Percentiles rank a stretch among this genome's conserved stretches.
Conservation (phyloP, 92 coral and sea anemone species). For the Umimayanthus kanabou region DNA sequence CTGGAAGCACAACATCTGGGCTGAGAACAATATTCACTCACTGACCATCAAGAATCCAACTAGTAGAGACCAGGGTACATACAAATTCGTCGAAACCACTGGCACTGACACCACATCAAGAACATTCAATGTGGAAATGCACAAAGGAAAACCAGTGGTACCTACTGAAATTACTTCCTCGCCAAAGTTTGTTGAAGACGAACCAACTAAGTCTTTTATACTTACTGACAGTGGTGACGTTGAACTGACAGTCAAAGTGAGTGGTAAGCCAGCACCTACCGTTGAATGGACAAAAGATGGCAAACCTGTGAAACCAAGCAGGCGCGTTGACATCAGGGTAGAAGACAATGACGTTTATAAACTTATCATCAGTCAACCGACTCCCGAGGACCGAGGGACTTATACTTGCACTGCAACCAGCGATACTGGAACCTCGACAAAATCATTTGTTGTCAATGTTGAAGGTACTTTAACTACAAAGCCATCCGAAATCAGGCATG, state of each 20-base stretch:
- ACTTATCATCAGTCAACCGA: slow-evolving; percentile 50
- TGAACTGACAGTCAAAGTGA: slow-evolving; percentile 49
- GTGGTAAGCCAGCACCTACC: slow-evolving; percentile 51
- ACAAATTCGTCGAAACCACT: slow-evolving; percentile 71
- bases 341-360: slow-evolving; percentile 48
- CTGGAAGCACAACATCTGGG: slow-evolving; percentile 63
- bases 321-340: slow-evolving; percentile 33
- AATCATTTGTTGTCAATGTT: slow-evolving; percentile 48
- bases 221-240: slow-evolving; percentile 56
- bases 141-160: slow-evolving; percentile 37
- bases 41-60: slow-evolving; percentile 69
- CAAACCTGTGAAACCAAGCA: slow-evolving; percentile 41
- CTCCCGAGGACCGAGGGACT: slow-evolving; percentile 73
- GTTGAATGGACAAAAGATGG: slow-evolving; percentile 65
- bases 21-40: slow-evolving; percentile 64
- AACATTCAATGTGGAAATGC: slow-evolving; percentile 44
- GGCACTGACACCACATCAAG: slow-evolving; percentile 50
- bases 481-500: background rate
- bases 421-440: slow-evolving; percentile 74
- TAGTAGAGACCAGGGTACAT: slow-evolving; percentile 70
- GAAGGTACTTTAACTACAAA: slow-evolving; percentile 21
- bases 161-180: slow-evolving; percentile 19
- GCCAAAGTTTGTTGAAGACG: slow-evolving; percentile 47
- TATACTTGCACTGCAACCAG: slow-evolving; percentile 76
- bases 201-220: slow-evolving; percentile 25